Percentiles rank a stretch among this genome's conserved stretches.
phyloP scores from a whole-genome alignment of 2,797 vertebrate genomes.

The Peromyscus attwateri region DNA sequence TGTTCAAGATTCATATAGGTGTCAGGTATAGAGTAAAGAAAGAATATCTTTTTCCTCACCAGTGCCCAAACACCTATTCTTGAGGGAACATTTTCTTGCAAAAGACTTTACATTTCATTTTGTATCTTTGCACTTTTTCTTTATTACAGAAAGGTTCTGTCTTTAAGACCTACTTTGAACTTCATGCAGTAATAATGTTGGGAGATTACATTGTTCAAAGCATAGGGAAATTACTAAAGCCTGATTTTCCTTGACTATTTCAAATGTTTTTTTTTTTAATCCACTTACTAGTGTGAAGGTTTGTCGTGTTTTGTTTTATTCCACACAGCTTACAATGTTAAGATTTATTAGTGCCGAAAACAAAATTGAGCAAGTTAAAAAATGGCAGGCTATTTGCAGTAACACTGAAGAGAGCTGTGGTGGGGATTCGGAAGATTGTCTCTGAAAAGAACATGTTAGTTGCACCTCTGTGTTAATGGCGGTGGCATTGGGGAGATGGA shows the following conservation, averaged over 20 bases:
- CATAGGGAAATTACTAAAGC: constrained; percentile 81
- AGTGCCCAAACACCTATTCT: constrained; percentile 63
- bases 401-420: constrained; percentile 51
- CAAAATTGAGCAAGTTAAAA: constrained; percentile 63
- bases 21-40: constrained; percentile 67
- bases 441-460: constrained; percentile 48
- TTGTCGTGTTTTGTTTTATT: constrained; percentile 42
- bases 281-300: constrained; percentile 59
- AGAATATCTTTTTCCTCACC: constrained; percentile 58
- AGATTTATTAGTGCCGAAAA: constrained; percentile 65
- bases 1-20: constrained; percentile 71
- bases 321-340: constrained; percentile 44
- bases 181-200: constrained; percentile 82
- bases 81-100: constrained; percentile 77
- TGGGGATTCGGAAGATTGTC: constrained; percentile 65
- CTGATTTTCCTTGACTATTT: constrained; percentile 52
- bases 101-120: constrained; percentile 76
- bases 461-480: constrained; percentile 61
- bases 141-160: constrained; percentile 68
- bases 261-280: neutral
- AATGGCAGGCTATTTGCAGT: constrained; percentile 47
- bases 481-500: neutral
- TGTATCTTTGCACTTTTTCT: constrained; percentile 82
- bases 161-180: constrained; percentile 74
- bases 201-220: constrained; percentile 74